These are phyloP conservation scores for Gryon sp. DNA, from an alignment of 1,140 invertebrate genomes.

Conservation along the genomic window DNA sequence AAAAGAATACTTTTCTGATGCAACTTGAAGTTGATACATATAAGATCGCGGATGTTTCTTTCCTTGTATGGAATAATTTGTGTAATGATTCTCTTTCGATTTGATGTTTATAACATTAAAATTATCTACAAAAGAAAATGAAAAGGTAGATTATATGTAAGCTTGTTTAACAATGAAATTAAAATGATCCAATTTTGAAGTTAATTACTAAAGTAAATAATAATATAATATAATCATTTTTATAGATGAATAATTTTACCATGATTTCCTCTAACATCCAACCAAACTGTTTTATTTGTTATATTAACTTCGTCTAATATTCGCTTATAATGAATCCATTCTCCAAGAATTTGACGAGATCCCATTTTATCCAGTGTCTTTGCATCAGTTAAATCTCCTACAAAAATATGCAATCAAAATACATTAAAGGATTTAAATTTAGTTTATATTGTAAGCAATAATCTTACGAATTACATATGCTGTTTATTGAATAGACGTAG, in stretches of 20 bases:
- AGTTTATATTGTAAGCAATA: background rate
- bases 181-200: too few species aligned
- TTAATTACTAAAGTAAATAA: too few species aligned
- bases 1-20: constrained; percentile 86
- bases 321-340: constrained; percentile 91
- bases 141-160: too few species aligned
- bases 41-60: constrained; percentile 86
- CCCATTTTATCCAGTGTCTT: constrained; percentile 89
- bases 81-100: constrained; percentile 88
- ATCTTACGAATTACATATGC: too few species aligned
- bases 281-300: constrained; percentile 87
- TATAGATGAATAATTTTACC: too few species aligned
- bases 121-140: constrained; percentile 86
- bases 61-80: constrained; percentile 91
- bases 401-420: too few species aligned
- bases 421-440: too few species aligned
- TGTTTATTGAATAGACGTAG: too few species aligned
- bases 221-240: too few species aligned
- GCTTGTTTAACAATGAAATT: too few species aligned
- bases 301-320: constrained; percentile 86
- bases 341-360: constrained; percentile 89
- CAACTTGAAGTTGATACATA: constrained; percentile 83
- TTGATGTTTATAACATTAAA: constrained; percentile 88
- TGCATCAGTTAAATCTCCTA: constrained; percentile 94
- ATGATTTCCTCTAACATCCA: constrained; percentile 97